Base-by-base conservation (phyloP, 2,113 vertebrate species). In the Craseonycteris thonglongyai region DNA sequence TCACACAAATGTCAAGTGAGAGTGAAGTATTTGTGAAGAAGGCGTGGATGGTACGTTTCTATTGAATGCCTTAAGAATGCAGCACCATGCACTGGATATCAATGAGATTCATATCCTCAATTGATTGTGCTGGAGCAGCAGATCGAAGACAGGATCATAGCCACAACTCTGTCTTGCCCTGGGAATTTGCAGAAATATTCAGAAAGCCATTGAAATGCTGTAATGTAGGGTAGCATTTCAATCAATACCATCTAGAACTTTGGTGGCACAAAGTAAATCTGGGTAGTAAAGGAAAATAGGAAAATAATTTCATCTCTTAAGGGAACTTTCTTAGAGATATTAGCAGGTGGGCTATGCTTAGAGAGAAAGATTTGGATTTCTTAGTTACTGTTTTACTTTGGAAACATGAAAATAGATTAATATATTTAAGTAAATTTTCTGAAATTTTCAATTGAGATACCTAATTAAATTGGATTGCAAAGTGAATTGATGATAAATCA, bases 381-480 rank as follows among this genome's bases (percentile, higher is more conserved):
- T 69, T 78, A 56, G 19, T 79, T 71, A 28, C 12, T 94, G 19
- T 28, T 94, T 94, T 81, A 71, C 30, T 79, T 79, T 84, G 45
- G 80, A 79, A 1, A 21, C 85, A 63, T 71, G 26, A 72, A 71
- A 78, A 24, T 59, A 90, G n/a, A 84, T 79, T 68, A n/a, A n/a
- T n/a, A n/a, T n/a, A 78, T n/a, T 66, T 89, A 22, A 51, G 61
- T 80, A 68, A 13, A 58, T 38, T 88, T 80, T 91, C 45, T 78
- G 38, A 69, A 33, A 54, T 75, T 78, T 92, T 96, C 35, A 49
- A 61, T 49, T 45, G n/a, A 11, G 69, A 76, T 71, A 90, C 26
- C 66, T 89, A 91, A 83, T 85, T 95, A 81, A 92, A 68, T 33
- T 88, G 26, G 24, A 88, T 26, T 69, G 42, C 24, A 90, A 96